Evolutionary conservation across 2,888 invertebrate species (phyloP), one percentile per base, ranked within the genome.

Genomic region (Belgica antarctica): DNA sequence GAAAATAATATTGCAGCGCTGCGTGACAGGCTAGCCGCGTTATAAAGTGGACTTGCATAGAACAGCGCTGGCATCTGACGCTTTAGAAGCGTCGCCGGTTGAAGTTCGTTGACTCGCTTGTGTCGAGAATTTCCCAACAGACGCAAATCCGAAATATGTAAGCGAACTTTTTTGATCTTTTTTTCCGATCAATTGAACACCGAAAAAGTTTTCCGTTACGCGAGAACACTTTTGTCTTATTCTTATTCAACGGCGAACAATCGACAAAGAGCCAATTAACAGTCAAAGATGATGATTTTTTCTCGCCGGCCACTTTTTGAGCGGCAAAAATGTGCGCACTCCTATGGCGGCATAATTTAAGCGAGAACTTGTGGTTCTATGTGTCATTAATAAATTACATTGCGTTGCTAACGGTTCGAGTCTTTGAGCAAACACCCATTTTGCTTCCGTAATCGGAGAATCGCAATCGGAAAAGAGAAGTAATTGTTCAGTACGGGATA

Each of bases 331-430:
- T 52, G 7, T 19, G 17, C n/a, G n/a, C n/a, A n/a, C n/a, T 52
- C 52, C 52, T 52, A n/a, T 12, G 52, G 52, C 22, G 17, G n/a
- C n/a, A n/a, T n/a, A n/a, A n/a, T n/a, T 22, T 52, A n/a, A 2
- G 19, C 22, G n/a, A 52, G 52, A 2, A 17, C n/a, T n/a, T n/a
- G n/a, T 3, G 22, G 52, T 22, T 8, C 17, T 17, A 52, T 22
- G n/a, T 52, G 52, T 52, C 52, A 52, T 52, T 52, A 52, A 52
- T 17, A 52, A 52, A 52, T 52, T n/a, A n/a, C n/a, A n/a, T n/a
- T n/a, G n/a, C n/a, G n/a, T n/a, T 52, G 22, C 52, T 52, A 52
- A 52, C 52, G 52, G 52, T 19, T 52, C 22, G 2, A 3, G 5
- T 31, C 12, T 31, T 31, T 31, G 34, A 31, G 34, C 5, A 31